Conservation (phyloP, 2,888 invertebrate genomes). For the Aphelenchoides bicaudatus region DNA sequence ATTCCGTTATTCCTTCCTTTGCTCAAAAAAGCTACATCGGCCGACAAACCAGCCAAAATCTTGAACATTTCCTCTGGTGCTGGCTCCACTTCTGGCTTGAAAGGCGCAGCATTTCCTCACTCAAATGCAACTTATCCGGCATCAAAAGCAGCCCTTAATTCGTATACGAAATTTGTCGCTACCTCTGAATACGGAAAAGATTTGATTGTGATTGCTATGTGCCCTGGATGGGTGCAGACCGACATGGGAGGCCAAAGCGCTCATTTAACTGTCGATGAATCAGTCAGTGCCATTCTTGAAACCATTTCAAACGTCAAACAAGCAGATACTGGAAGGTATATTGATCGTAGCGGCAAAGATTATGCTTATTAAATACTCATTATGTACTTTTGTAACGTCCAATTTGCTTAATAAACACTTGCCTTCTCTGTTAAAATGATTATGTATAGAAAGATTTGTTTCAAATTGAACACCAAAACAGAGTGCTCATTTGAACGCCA, state of each 20-base stretch:
- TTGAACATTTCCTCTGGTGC: slow-evolving; percentile 24
- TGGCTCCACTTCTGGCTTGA: slow-evolving; percentile 15
- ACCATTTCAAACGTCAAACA: slow-evolving; percentile 26
- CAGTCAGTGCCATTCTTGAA: slow-evolving; percentile 27
- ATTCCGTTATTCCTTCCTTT: slow-evolving; percentile 25
- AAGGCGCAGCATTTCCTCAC: slow-evolving; percentile 12
- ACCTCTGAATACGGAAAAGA: slow-evolving; percentile 11
- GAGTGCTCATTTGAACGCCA: no score
- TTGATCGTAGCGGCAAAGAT: slow-evolving; percentile 29
- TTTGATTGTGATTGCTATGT: slow-evolving; percentile 38
- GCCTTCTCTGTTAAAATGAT: no score
- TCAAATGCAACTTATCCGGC: slow-evolving; percentile 13
- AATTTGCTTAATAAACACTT: no score
- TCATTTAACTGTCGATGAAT: slow-evolving; percentile 33
- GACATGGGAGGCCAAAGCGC: slow-evolving; percentile 43
- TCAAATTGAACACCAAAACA: no score
- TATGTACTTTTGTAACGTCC: no score
- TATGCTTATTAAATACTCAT: no score
- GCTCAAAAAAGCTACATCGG: slow-evolving; percentile 19
- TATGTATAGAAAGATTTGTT: no score
- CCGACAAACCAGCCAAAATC: slow-evolving; percentile 13
- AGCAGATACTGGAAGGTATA: slow-evolving; percentile 29
- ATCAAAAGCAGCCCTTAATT: slow-evolving; percentile 41
- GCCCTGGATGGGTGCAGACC: slow-evolving; percentile 46
- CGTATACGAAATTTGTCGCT: slow-evolving; percentile 27